phyloP scores from a whole-genome alignment of 1,140 invertebrate genomes.

The Pogonomyrmex californicus region DNA sequence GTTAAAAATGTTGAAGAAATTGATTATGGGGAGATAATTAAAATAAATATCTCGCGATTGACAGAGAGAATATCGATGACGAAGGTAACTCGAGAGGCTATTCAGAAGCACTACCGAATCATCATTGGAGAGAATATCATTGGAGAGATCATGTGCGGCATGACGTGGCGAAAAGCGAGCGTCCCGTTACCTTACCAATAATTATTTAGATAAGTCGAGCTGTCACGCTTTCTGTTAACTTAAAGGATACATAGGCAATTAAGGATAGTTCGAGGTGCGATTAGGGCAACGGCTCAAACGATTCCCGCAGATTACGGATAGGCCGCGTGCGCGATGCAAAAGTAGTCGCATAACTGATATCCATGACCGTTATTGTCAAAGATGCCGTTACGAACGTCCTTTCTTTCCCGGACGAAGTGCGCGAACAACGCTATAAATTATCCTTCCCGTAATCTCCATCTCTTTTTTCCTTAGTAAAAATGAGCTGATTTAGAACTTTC shows the following conservation, averaged over 20 bases:
- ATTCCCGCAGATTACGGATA: conserved; percentile 49
- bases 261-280: conserved; percentile 51
- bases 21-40: neutral
- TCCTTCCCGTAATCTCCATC: conserved; percentile 8
- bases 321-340: conserved; percentile 36
- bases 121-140: conserved; percentile 30
- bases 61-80: conserved; percentile 26
- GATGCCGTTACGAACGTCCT: conserved; percentile 52
- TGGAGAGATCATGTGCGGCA: conserved; percentile 20
- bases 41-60: conserved; percentile 31
- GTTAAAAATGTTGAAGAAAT: neutral
- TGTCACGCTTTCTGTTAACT: conserved; percentile 22
- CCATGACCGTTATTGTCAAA: conserved; percentile 38
- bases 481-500: conserved; percentile 3
- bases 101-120: conserved; percentile 48
- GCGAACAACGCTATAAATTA: conserved; percentile 50
- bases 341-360: conserved; percentile 48
- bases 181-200: conserved; percentile 64
- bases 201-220: conserved; percentile 50
- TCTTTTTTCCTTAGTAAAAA: conserved; percentile 10
- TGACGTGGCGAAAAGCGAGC: conserved; percentile 32
- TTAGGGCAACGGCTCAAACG: conserved; percentile 53
- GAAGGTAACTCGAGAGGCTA: neutral
- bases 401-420: conserved; percentile 3
- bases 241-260: conserved; percentile 38